Evolutionary conservation across 2,113 vertebrate genomes (phyloP).

Genomic region (Apteryx mantelli): DNA sequence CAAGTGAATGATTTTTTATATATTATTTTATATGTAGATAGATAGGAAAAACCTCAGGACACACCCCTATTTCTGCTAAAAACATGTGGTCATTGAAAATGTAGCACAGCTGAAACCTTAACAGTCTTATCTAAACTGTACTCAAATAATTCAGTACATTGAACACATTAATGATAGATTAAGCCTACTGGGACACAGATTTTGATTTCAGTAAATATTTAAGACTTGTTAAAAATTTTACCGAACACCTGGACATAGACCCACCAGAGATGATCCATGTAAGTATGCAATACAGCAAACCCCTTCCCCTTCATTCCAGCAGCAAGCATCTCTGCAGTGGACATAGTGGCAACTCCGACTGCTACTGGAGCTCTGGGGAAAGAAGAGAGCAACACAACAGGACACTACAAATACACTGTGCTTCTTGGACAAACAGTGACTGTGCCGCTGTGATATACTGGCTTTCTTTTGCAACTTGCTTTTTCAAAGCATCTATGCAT

Average conservation of each 20-base stretch:
- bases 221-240: not conserved
- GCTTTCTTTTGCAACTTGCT: not conserved
- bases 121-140: not conserved
- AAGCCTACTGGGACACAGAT: not conserved
- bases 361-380: constrained; percentile 88
- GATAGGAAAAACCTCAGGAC: not conserved
- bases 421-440: not conserved
- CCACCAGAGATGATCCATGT: constrained; percentile 93
- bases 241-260: constrained; percentile 15
- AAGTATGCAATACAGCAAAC: constrained; percentile 89
- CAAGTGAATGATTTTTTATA: not conserved
- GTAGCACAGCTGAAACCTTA: not conserved
- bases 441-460: rapidly evolving
- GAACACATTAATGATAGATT: not conserved
- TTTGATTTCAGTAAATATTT: not conserved
- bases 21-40: not conserved
- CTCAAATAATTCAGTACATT: not conserved
- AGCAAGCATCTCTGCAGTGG: constrained; percentile 86
- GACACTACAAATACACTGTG: not conserved
- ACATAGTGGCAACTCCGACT: constrained; percentile 86
- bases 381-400: not conserved
- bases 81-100: not conserved
- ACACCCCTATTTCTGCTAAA: not conserved
- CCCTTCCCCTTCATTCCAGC: constrained; percentile 93
- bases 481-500: not conserved